These are phyloP conservation scores for Hydriomena furcata DNA, from an alignment of 2,888 invertebrate genomes.

Conservation along the genomic window DNA sequence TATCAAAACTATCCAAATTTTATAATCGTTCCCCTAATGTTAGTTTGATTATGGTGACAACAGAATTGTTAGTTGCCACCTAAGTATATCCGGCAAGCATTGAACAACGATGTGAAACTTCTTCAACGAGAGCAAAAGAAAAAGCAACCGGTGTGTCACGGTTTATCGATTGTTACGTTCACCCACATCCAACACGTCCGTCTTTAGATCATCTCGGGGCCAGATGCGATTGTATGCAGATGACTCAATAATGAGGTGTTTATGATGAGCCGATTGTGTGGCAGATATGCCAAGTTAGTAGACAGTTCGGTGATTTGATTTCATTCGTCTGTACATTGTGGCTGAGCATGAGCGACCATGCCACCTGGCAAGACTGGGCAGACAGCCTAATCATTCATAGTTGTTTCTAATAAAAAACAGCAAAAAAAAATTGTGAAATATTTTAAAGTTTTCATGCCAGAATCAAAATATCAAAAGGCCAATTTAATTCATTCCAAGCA, in stretches of 20 bases:
- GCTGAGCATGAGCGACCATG: too few species aligned
- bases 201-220: conserved; percentile 20
- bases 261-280: conserved; percentile 23
- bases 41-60: too few species aligned
- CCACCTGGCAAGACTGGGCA: too few species aligned
- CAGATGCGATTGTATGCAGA: conserved; percentile 45
- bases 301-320: conserved; percentile 10
- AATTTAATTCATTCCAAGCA: neutral
- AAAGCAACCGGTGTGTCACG: conserved; percentile 47
- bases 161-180: conserved; percentile 55
- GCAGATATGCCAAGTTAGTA: conserved; percentile 27
- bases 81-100: conserved; percentile 30
- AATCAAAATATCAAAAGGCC: conserved; percentile 6
- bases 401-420: too few species aligned
- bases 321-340: neutral
- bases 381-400: too few species aligned
- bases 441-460: too few species aligned
- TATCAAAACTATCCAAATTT: too few species aligned
- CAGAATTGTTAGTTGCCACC: too few species aligned
- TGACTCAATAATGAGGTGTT: conserved; percentile 26
- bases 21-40: too few species aligned
- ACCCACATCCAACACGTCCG: conserved; percentile 42
- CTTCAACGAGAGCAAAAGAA: conserved; percentile 54
- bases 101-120: conserved; percentile 32
- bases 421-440: too few species aligned